Base-by-base conservation (phyloP, 1,140 invertebrate species). In the Nephotettix cincticeps region DNA sequence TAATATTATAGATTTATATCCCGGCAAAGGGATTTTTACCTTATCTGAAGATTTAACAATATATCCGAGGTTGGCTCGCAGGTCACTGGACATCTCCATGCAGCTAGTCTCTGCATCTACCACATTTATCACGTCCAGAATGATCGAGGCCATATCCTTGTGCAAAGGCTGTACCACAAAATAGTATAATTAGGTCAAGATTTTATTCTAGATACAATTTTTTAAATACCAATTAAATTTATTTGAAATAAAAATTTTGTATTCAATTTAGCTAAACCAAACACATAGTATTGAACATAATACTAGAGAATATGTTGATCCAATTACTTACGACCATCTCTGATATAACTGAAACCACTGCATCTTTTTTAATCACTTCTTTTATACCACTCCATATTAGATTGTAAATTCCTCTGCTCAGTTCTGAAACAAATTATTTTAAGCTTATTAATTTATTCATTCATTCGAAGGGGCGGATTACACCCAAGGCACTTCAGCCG, bases 11-110 rank as follows among this genome's bases (percentile, higher is more conserved):
- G n/a, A n/a, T n/a, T n/a, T n/a, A n/a, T n/a, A n/a, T n/a, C n/a
- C n/a, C n/a, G n/a, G n/a, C n/a, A n/a, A n/a, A n/a, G n/a, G n/a
- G n/a, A 56, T 56, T 58, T 70, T 69, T 84, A 88, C 86, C 82
- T 87, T 89, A 82, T 94, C 89, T 76, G 89, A 82, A 81, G 92
- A 90, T 81, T 90, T 89, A 3, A 95, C 87, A 74, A 95, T 86
- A 76, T 86, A 87, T 77, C 89, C 89, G 82, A 94, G 93, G 78
- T 89, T 88, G 77, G 87, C 83, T 69, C 91, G 84, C 76, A 92
- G 88, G 29, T 90, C 86, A 75, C 87, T 79, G 69, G 84, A 81
- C 27, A 81, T 80, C 54, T 84, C 82, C 73, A 76, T 83, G 23
- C 82, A 80, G 19, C 85, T 85, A 3, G 89, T 90, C 83, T 94